Evolutionary conservation across 2,797 vertebrate genomes (phyloP).

Genomic region (Craterocephalus amniculus): DNA sequence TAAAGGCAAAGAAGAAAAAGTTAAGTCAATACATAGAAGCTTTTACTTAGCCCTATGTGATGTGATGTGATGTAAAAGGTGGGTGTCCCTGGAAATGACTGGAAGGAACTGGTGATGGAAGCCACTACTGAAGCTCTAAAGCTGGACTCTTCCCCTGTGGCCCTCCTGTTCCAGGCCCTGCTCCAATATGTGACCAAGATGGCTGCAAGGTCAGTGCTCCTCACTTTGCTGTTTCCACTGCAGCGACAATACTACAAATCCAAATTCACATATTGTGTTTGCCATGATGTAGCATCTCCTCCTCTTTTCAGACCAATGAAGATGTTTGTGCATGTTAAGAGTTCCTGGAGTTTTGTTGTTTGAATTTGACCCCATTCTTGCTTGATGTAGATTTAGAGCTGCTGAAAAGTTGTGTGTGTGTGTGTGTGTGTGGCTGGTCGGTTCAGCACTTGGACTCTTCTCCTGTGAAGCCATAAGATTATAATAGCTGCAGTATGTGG

Average conservation of each 20-base stretch:
- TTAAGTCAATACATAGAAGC: neutral
- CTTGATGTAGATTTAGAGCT: too few relatives aligned
- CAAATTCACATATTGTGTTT: neutral
- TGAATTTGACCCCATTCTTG: too few relatives aligned
- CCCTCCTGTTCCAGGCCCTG: conserved; percentile 90
- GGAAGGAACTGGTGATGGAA: conserved; percentile 90
- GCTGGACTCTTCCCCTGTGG: conserved; percentile 87
- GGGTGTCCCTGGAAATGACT: conserved; percentile 84
- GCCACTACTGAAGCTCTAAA: conserved; percentile 93
- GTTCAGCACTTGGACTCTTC: too few relatives aligned
- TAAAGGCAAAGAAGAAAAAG: neutral
- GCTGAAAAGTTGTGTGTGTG: too few relatives aligned
- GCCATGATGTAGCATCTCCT: too few relatives aligned
- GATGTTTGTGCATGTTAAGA: too few relatives aligned
- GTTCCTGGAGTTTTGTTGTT: too few relatives aligned
- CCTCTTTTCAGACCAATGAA: too few relatives aligned
- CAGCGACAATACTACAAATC: neutral
- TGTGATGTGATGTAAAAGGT: conserved; percentile 76
- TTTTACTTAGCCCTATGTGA: neutral
- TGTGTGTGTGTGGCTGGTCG: too few relatives aligned
- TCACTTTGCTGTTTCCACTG: neutral
- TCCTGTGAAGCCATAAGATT: too few relatives aligned
- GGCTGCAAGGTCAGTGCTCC: conserved; percentile 84
- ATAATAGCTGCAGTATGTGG: too few relatives aligned
- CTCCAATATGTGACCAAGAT: conserved; percentile 90